Evolutionary conservation across 2,797 vertebrate genomes (phyloP), one percentile per base, ranked within the genome.

Genomic region (Tinamus major): DNA sequence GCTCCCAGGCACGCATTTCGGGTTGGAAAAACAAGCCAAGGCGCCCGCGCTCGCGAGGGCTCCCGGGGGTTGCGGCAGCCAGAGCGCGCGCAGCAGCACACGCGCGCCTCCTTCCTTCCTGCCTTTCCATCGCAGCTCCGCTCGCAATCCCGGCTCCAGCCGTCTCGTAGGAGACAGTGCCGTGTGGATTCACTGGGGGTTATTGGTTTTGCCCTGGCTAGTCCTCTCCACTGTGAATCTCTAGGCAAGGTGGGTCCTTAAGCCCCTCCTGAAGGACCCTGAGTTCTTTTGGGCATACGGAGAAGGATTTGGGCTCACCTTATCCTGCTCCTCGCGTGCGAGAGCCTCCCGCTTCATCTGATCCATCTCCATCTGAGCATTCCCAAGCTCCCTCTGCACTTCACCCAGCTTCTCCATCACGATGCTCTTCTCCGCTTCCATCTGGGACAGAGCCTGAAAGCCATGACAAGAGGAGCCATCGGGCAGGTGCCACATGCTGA

Each of bases 391-490:
- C 69, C 95, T 94, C 44, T 97, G 95, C 53, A 98, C 92, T 8
- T 94, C 82, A 27, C 92, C 93, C 26, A 99, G 94, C 78, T 97
- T 97, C 83, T 98, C 97, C 5, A 51, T 76, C 48, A 98, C 94
- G 49, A 90, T 87, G 35, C 86, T 97, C 91, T 97, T 98, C 92
- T 99, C 98, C 4, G 89, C 93, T 85, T 98, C 98, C 82, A 97
- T 98, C 87, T 97, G 96, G 69, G 97, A 98, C 85, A 98, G 93
- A 64, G 97, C 98, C 98, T 99, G 95, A 31, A 42, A 87, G 76
- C 70, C n/a, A 44, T 8, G 41, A 78, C 5, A n/a, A n/a, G 24
- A 35, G 16, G 26, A 33, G 48, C n/a, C 39, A 24, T 27, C 13
- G 8, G 37, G 42, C 24, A 26, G 18, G 31, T 31, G 44, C 31